Evolutionary conservation across 2,797 vertebrate species (phyloP).

Genomic region (Xenops minutus): DNA sequence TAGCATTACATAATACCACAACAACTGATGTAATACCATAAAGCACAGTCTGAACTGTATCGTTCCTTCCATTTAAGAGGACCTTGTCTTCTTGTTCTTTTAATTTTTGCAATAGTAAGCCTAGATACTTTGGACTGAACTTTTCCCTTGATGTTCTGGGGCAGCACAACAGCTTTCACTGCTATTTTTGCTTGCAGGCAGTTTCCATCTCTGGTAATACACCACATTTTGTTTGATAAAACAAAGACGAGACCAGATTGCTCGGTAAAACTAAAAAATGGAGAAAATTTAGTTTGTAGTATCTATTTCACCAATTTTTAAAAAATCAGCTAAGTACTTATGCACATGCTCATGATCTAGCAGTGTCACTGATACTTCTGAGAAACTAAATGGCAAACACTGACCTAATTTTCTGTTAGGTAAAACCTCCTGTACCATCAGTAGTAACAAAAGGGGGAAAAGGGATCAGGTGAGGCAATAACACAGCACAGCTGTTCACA

Average conservation of each 20-base stretch:
- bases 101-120: not conserved
- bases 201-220: not conserved
- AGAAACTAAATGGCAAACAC: not conserved
- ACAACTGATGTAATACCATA: not conserved
- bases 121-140: not conserved
- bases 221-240: slow-evolving; percentile 7
- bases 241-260: not conserved
- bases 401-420: not conserved
- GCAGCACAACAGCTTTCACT: not conserved
- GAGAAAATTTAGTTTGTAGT: not conserved
- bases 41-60: not conserved
- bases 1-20: not conserved
- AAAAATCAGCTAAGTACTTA: not conserved
- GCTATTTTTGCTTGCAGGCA: slow-evolving; percentile 13
- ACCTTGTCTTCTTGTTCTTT: not conserved
- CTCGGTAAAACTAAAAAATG: not conserved
- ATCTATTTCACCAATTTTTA: not conserved
- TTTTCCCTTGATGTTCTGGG: not conserved
- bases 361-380: not conserved
- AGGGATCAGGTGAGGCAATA: not conserved
- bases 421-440: not conserved
- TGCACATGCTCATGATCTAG: not conserved
- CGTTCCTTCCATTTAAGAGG: not conserved
- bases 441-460: not conserved
- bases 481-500: not conserved